These are phyloP conservation scores for Prenolepis imparis DNA, from an alignment of 2,888 invertebrate genomes.

Conservation along the genomic window DNA sequence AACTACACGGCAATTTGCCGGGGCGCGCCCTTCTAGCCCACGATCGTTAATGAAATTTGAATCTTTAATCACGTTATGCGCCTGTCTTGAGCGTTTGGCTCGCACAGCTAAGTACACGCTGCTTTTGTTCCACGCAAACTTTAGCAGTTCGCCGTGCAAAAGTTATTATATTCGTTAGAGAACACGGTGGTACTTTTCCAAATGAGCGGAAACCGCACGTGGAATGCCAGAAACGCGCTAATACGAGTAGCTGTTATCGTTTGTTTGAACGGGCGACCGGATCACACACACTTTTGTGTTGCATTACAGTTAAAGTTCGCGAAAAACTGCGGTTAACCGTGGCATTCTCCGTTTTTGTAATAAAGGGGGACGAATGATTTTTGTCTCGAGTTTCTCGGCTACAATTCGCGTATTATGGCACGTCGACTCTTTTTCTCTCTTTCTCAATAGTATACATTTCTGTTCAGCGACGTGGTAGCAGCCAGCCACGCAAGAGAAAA, in stretches of 20 bases:
- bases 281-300: neutral
- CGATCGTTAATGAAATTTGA: constrained; percentile 60
- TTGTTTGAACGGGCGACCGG: neutral
- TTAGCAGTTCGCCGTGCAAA: neutral
- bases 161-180: constrained; percentile 10
- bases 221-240: constrained; percentile 4
- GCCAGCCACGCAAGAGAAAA: neutral
- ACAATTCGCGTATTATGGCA: constrained; percentile 59
- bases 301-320: neutral
- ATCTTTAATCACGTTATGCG: constrained; percentile 45
- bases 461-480: neutral
- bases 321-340: constrained; percentile 6
- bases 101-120: neutral
- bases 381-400: constrained; percentile 48
- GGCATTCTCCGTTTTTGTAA: neutral
- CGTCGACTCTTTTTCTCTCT: neutral
- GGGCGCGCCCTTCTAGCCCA: constrained; percentile 51
- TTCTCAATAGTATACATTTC: neutral
- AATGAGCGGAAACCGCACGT: constrained; percentile 12
- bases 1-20: constrained; percentile 32
- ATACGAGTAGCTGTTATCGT: constrained; percentile 1
- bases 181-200: neutral
- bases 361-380: neutral
- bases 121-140: neutral
- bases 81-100: constrained; percentile 34